Evolutionary conservation across 2,797 vertebrate genomes (phyloP).

Genomic region (Danionella dracula): DNA sequence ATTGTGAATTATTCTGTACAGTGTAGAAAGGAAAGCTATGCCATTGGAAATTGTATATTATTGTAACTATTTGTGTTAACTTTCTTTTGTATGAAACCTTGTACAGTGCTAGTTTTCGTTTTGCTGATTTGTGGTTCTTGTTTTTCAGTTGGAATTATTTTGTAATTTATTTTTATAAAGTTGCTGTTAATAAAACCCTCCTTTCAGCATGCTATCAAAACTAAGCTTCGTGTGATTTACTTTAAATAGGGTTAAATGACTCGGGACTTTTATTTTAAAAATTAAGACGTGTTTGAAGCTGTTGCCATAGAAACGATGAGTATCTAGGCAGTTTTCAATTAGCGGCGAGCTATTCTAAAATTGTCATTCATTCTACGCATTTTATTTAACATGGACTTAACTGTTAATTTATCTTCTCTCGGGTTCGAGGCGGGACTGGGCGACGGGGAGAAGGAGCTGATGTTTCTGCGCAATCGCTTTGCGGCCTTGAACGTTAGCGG

Average conservation of each 20-base stretch:
- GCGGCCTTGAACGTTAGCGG: conserved; percentile 54
- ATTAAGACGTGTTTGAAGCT: background rate
- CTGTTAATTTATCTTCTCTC: conserved; percentile 51
- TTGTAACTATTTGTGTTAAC: conserved; percentile 96
- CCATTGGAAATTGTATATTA: conserved; percentile 84
- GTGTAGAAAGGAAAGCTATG: conserved; percentile 58
- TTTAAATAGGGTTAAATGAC: too few species aligned
- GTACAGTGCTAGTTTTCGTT: conserved; percentile 82
- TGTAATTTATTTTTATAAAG: conserved; percentile 99
- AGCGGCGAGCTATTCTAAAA: too few species aligned
- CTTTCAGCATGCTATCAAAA: conserved; percentile 97
- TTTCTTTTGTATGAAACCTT: conserved; percentile 96
- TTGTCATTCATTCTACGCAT: too few species aligned
- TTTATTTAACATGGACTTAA: conserved; percentile 54
- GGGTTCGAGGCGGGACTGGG: conserved; percentile 57
- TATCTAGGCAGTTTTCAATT: background rate
- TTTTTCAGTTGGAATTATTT: conserved; percentile 94
- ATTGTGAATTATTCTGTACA: conserved; percentile 72
- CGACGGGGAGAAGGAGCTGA: conserved; percentile 49
- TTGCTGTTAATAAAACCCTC: conserved; percentile 98
- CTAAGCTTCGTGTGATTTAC: too few species aligned
- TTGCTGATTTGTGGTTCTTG: conserved; percentile 46
- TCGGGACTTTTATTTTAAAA: too few species aligned
- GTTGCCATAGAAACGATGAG: conserved; percentile 47
- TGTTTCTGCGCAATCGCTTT: conserved; percentile 52